Evolutionary conservation across 2,113 vertebrate genomes (phyloP), one percentile per base, ranked within the genome.

Genomic region (Salvator merianae): DNA sequence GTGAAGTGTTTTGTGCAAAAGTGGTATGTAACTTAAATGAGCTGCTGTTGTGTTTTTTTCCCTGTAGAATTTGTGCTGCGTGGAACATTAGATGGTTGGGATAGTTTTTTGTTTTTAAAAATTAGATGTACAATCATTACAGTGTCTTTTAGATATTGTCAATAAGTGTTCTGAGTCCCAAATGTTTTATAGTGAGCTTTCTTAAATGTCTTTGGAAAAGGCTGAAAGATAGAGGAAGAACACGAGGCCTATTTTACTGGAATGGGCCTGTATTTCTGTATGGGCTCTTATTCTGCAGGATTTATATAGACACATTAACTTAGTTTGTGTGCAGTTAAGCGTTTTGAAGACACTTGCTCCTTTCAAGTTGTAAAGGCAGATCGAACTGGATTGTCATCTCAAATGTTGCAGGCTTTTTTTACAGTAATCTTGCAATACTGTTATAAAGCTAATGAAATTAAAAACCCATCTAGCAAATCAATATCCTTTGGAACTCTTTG

Each of bases 361-460:
- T 34, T 26, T 40, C 55, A 78, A 8, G 69, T 74, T 63, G 24
- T 38, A 72, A 59, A 72, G 38, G 1, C 30, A 16, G 68, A 40
- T 59, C 24, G 22, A 24, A 34, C 4, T 8, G 43, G 18, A 14
- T 73, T 30, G 30, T 59, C 20, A 7, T 77, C 24, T 36, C 10
- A 6, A 78, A 63, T 22, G 22, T 3, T 62, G 32, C 50, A 72
- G 36, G 50, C 5, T n/a, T 71, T 70, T 53, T 13, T 81, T 81
- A 53, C 50, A 38, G 32, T 36, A 81, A 72, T 24, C 34, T 8
- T 70, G 38, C n/a, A 50, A 55, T 50, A 4, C 7, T 76, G 32
- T 76, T 62, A 34, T 73, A 43, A 74, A 8, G 30, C 63, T 82
- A 32, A 72, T 82, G 36, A 74, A 73, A 73, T 71, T 71, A 73